Evolutionary conservation across 2,113 vertebrate species (phyloP).

Genomic region (Recurvirostra avosetta): DNA sequence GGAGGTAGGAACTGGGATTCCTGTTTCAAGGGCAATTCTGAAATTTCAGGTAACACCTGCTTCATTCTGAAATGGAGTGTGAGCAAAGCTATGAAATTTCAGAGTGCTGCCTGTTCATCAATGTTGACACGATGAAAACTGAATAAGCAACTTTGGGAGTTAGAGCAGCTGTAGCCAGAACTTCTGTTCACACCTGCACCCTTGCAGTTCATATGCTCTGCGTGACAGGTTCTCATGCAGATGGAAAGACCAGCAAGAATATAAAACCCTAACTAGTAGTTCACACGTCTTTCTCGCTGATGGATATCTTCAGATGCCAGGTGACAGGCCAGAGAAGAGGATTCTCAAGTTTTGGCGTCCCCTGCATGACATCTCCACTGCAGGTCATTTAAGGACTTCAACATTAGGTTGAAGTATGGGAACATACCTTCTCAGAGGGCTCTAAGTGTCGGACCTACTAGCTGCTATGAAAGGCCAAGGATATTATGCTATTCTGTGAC

Average conservation of each 20-base stretch:
- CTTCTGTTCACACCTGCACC: not conserved
- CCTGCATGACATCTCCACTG: fast-evolving
- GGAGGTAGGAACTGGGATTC: not conserved
- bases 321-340: not conserved
- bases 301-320: not conserved
- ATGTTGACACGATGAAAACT: not conserved
- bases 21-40: not conserved
- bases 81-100: not conserved
- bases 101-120: not conserved
- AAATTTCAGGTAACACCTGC: not conserved
- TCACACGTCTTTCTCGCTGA: not conserved
- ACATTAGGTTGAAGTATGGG: not conserved
- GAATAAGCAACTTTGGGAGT: not conserved
- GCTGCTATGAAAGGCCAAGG: not conserved
- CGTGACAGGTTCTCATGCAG: not conserved
- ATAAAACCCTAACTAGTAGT: not conserved
- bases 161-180: not conserved
- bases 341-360: not conserved
- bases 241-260: not conserved
- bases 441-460: not conserved
- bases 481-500: not conserved
- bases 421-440: not conserved
- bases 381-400: not conserved
- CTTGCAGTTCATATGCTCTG: not conserved
- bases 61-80: not conserved